Percentiles rank a stretch among this genome's conserved stretches.
These are phyloP conservation scores for Sycophila texana DNA, from an alignment of 2,888 invertebrate genomes.

Conservation along the genomic window DNA sequence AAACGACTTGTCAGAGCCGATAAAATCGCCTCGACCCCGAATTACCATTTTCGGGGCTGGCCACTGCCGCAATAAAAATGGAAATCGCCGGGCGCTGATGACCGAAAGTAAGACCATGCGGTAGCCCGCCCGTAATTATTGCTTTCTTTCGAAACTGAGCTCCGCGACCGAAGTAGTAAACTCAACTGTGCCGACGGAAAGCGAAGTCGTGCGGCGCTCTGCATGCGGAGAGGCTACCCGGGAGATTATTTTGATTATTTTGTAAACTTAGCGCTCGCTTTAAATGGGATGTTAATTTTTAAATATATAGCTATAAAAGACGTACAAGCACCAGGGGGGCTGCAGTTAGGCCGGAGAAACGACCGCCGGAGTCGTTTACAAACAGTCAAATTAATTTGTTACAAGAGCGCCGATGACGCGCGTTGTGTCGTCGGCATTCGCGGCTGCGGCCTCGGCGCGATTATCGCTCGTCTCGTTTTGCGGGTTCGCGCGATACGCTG, in stretches of 20 bases:
- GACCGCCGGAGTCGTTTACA: conserved; percentile 56
- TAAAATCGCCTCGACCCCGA: conserved; percentile 2
- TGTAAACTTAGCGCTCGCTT: too few species aligned
- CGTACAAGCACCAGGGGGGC: too few species aligned
- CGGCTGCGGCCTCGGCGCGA: conserved; percentile 37
- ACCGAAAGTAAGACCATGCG: neutral
- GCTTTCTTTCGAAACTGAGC: too few species aligned
- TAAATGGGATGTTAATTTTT: too few species aligned
- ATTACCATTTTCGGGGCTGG: conserved; percentile 6
- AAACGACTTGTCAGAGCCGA: neutral
- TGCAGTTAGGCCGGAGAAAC: too few species aligned
- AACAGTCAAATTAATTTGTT: conserved; percentile 67
- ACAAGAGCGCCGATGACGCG: conserved; percentile 60
- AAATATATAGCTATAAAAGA: too few species aligned
- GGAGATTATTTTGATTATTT: too few species aligned
- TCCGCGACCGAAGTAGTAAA: too few species aligned
- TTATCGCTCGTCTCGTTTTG: conserved; percentile 58
- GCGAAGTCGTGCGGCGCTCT: too few species aligned
- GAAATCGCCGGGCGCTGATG: neutral
- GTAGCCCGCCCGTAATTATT: neutral
- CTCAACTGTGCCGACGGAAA: too few species aligned
- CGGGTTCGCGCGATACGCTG: conserved; percentile 16
- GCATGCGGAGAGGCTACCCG: too few species aligned
- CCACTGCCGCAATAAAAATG: neutral
- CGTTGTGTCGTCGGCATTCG: conserved; percentile 57